These are phyloP conservation scores for Ovis aries DNA, from an alignment of 2,113 vertebrate species.

Conservation along the genomic window ARS-UI_Ramb_v3.0 NC_056070.1:59420001-59420500, in stretches of 20 bases:
- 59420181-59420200: background rate
- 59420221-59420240: background rate
- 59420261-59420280: no score
- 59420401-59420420: no score
- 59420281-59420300: fast-evolving
- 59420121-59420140: background rate
- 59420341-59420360: background rate
- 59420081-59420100: background rate
- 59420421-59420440: background rate
- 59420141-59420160: background rate
- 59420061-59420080: no score
- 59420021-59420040: fast-evolving
- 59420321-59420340: background rate
- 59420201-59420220: background rate
- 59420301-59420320: background rate
- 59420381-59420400: background rate
- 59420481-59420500: fast-evolving
- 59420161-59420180: background rate
- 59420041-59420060: no score
- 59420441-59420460: background rate
- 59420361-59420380: background rate
- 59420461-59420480: fast-evolving
- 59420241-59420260: background rate
- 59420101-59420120: background rate
- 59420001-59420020: background rate